phyloP scores from a whole-genome alignment of 2,113 vertebrate genomes.

The Sphaerodactylus townsendi region DNA sequence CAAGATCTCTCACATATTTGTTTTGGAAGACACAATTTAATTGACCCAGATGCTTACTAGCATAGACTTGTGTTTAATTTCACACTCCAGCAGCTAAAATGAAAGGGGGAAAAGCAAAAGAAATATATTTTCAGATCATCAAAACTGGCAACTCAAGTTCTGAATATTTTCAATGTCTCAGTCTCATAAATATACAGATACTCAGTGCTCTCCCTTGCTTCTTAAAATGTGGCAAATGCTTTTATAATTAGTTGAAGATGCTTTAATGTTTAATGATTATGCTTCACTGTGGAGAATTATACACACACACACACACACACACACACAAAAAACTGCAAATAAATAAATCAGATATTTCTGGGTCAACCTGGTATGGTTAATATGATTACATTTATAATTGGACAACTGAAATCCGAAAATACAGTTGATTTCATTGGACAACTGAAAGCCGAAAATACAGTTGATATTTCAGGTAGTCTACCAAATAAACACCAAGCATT shows the following conservation, averaged over 20 bases:
- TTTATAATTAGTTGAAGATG: not conserved
- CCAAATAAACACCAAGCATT: not conserved
- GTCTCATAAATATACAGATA: not conserved
- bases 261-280: not conserved
- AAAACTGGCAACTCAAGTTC: not conserved
- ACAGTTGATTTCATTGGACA: not conserved
- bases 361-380: not conserved
- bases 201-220: not conserved
- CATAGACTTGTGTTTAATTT: slow-evolving; percentile 31
- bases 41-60: slow-evolving; percentile 22
- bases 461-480: not conserved
- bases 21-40: slow-evolving; percentile 21
- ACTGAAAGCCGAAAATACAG: not conserved
- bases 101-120: not conserved
- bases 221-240: not conserved
- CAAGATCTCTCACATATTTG: slow-evolving; percentile 9
- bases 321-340: not conserved
- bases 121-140: not conserved
- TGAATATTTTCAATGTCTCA: not conserved
- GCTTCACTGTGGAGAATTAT: not conserved
- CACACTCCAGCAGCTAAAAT: slow-evolving; percentile 29
- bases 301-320: not conserved
- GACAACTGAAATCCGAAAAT: not conserved
- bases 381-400: not conserved
- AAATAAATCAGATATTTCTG: not conserved